Conservation (phyloP, 1,140 invertebrate species). For the Hycleus cichorii region DNA sequence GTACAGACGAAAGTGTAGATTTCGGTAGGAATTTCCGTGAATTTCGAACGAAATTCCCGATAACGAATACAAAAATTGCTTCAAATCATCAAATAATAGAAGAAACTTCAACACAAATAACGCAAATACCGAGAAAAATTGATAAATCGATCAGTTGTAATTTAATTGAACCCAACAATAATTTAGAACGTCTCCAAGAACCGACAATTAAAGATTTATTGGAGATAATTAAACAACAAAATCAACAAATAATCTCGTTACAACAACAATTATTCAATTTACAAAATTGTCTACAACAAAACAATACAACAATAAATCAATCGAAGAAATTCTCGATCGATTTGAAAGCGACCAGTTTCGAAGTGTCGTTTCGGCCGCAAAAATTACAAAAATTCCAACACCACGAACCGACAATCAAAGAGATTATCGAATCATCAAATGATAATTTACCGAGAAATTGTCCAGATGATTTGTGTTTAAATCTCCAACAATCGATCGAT, state of each 20-base stretch:
- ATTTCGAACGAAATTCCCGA: conserved; percentile 3
- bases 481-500: conserved; percentile 48
- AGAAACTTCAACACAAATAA: neutral
- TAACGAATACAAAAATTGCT: neutral
- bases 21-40: conserved; percentile 21
- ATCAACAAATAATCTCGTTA: conserved; percentile 47
- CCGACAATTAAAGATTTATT: conserved; percentile 47
- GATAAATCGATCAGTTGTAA: neutral
- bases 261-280: conserved; percentile 41
- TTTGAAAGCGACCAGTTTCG: conserved; percentile 60
- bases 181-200: conserved; percentile 32
- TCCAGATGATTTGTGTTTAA: conserved; percentile 46
- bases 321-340: conserved; percentile 57
- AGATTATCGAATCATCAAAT: conserved; percentile 24
- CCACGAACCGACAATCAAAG: conserved; percentile 26
- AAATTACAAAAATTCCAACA: conserved; percentile 18
- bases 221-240: conserved; percentile 51
- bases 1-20: neutral
- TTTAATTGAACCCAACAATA: neutral
- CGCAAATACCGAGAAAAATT: neutral
- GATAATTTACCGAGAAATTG: conserved; percentile 6
- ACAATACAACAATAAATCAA: neutral
- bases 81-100: neutral
- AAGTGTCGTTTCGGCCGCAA: conserved; percentile 51
- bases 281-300: neutral